Evolutionary conservation across 2,113 vertebrate species (phyloP).

Genomic region (Sander lucioperca): DNA sequence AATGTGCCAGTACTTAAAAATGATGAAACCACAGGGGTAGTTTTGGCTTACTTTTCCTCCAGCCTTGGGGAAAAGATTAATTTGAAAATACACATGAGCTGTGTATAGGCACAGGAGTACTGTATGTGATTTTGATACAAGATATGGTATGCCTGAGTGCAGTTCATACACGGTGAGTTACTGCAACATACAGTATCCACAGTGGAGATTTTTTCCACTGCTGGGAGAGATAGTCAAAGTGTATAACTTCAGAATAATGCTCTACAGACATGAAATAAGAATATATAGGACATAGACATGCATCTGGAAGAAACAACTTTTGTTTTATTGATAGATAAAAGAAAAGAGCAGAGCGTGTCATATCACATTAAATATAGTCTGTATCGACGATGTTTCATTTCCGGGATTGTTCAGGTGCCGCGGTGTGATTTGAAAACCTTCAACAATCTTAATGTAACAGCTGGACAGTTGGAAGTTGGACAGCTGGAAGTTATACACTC

Average conservation of each 20-base stretch:
- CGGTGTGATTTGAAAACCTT: neutral
- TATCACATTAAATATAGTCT: neutral
- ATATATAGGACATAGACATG: neutral
- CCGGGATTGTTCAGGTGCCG: neutral
- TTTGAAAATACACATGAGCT: neutral
- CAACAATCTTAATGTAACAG: neutral
- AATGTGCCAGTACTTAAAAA: neutral
- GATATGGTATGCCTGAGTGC: neutral
- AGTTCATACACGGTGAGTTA: constrained; percentile 9
- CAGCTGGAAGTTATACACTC: too few species aligned
- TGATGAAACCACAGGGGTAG: constrained; percentile 18
- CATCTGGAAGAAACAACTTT: neutral
- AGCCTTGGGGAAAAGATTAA: neutral
- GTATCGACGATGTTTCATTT: neutral
- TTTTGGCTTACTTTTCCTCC: constrained; percentile 11
- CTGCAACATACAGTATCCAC: constrained; percentile 7
- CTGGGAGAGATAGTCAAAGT: neutral
- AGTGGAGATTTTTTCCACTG: constrained; percentile 8
- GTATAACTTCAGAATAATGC: neutral
- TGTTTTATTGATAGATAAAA: constrained; percentile 13
- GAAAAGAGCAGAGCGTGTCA: neutral
- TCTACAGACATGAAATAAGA: neutral
- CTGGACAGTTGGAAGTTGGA: too few species aligned
- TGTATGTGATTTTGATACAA: constrained; percentile 7
- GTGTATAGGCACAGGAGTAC: neutral